These are phyloP conservation scores for Eilema griseolum DNA, from an alignment of 2,888 invertebrate species.

Conservation along the genomic window DNA sequence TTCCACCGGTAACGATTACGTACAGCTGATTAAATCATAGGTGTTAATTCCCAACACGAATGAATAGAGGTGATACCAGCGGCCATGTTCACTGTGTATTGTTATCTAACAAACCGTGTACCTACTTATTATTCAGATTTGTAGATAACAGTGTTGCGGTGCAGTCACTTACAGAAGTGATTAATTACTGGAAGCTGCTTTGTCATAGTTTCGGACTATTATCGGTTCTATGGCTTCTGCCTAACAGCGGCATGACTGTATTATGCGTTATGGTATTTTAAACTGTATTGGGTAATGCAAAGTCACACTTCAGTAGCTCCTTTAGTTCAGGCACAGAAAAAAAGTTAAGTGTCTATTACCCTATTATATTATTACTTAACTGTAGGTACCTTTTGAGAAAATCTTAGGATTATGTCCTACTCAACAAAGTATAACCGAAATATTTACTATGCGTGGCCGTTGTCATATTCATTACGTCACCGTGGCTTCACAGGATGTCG, in stretches of 20 bases:
- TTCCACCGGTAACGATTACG: constrained; percentile 20
- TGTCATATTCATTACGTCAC: background rate
- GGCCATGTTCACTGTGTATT: constrained; percentile 45
- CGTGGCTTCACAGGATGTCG: background rate
- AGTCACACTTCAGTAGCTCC: background rate
- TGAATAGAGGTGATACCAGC: constrained; percentile 40
- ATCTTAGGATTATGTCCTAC: too few relatives aligned
- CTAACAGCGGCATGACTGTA: background rate
- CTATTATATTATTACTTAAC: too few relatives aligned
- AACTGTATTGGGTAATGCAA: background rate
- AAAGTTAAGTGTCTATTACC: background rate
- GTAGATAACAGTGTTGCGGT: constrained; percentile 40
- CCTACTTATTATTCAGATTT: constrained; percentile 57
- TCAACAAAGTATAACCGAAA: background rate
- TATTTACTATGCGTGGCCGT: background rate
- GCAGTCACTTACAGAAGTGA: constrained; percentile 34
- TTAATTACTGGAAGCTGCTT: constrained; percentile 12
- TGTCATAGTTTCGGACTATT: too few relatives aligned
- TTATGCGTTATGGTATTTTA: background rate
- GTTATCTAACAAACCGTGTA: constrained; percentile 52
- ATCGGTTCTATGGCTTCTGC: too few relatives aligned
- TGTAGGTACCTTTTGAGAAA: too few relatives aligned
- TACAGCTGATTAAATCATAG: constrained; percentile 36
- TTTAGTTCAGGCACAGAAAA: background rate
- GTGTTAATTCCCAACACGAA: constrained; percentile 48